phyloP scores from a whole-genome alignment of 2,888 invertebrate genomes.

The Leptopilina drosophilae region DNA sequence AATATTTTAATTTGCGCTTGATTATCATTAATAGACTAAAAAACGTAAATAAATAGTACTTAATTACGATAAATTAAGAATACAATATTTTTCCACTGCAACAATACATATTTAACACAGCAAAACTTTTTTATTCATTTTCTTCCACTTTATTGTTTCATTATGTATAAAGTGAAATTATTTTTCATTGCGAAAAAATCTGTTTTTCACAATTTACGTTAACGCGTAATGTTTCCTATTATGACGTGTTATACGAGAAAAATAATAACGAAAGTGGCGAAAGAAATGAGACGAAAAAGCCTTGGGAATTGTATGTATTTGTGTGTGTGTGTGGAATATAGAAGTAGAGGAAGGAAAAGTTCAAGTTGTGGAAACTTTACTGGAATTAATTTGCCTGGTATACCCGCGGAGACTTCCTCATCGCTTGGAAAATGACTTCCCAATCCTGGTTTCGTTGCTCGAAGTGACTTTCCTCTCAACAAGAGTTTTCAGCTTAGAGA shows the following conservation, averaged over 20 bases:
- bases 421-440: conserved; percentile 18
- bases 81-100: too few species aligned
- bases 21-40: too few species aligned
- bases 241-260: conserved; percentile 28
- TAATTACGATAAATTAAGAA: too few species aligned
- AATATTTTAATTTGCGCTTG: too few species aligned
- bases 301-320: conserved; percentile 3
- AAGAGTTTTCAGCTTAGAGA: conserved; percentile 32
- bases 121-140: too few species aligned
- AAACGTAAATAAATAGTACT: too few species aligned
- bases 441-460: conserved; percentile 23
- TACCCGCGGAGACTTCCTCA: conserved; percentile 25
- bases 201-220: conserved; percentile 10
- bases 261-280: neutral
- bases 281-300: conserved; percentile 19
- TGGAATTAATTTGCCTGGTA: conserved; percentile 34
- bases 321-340: too few species aligned
- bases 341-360: conserved; percentile 14
- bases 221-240: conserved; percentile 14
- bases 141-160: neutral
- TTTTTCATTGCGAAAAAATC: conserved; percentile 9
- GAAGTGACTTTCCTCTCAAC: conserved; percentile 26
- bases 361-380: conserved; percentile 32
- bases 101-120: too few species aligned
- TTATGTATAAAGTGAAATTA: neutral